Conservation (phyloP, 1,140 invertebrate species). For the Aphis craccivora region DNA sequence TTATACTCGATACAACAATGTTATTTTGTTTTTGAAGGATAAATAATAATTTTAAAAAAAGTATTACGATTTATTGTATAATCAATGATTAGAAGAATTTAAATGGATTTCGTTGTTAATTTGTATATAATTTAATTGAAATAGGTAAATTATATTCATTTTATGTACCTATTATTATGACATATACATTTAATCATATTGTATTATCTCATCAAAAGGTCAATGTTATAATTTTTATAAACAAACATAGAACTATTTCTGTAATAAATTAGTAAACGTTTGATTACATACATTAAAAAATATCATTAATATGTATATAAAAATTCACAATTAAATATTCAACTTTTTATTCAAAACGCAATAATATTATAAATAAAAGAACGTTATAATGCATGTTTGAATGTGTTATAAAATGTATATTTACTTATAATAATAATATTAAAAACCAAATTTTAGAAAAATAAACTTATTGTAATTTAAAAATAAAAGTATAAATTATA, state of each 20-base stretch:
- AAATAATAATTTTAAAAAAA: slow-evolving; percentile 9
- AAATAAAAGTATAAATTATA: neutral
- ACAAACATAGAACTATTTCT: neutral
- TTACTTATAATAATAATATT: neutral
- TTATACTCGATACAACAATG: slow-evolving; percentile 20
- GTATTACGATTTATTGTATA: neutral
- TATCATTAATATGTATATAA: neutral
- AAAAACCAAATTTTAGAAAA: neutral
- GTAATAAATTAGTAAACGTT: neutral
- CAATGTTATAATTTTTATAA: neutral
- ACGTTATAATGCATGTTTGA: neutral
- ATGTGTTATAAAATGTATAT: neutral
- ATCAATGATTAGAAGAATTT: slow-evolving; percentile 5
- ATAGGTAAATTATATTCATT: neutral
- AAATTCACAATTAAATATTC: neutral
- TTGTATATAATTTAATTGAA: neutral
- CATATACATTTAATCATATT: neutral
- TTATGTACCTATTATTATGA: neutral
- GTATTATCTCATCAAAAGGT: neutral
- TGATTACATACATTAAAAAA: neutral
- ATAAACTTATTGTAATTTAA: neutral
- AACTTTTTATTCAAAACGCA: neutral
- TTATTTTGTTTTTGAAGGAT: slow-evolving; percentile 6
- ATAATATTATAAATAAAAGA: neutral
- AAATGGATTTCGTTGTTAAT: neutral